These are phyloP conservation scores for Schizopygopsis malacanthus DNA, from an alignment of 2,797 vertebrate species.

Conservation along the genomic window DNA sequence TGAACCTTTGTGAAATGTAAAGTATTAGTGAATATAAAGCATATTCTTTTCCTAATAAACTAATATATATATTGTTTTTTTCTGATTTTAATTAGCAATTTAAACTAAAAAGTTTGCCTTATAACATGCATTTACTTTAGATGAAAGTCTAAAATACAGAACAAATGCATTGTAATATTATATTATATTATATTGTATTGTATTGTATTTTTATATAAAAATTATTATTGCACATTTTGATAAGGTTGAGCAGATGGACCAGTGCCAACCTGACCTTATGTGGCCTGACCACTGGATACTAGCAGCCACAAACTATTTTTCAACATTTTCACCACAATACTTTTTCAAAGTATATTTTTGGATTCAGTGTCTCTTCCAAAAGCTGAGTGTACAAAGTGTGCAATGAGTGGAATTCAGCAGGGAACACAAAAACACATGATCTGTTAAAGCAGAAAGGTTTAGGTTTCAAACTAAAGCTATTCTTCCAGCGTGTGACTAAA, in stretches of 20 bases:
- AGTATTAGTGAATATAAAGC: background rate
- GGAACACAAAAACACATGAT: slow-evolving; percentile 6
- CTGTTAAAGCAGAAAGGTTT: slow-evolving; percentile 33
- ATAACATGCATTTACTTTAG: background rate
- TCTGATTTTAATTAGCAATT: background rate
- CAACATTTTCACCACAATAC: background rate
- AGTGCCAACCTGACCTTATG: background rate
- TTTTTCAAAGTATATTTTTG: background rate
- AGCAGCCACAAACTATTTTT: background rate
- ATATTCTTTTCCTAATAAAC: background rate
- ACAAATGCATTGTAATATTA: background rate
- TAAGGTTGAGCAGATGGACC: background rate
- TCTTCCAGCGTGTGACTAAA: slow-evolving; percentile 21
- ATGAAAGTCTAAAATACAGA: background rate
- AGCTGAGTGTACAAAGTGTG: slow-evolving; percentile 7
- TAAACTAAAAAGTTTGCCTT: background rate
- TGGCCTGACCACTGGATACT: background rate
- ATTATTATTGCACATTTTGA: background rate
- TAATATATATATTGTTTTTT: too few relatives aligned
- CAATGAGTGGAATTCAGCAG: slow-evolving; percentile 48
- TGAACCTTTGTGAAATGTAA: background rate
- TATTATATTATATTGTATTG: too few relatives aligned
- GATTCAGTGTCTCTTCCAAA: background rate
- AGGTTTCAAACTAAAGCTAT: slow-evolving; percentile 27
- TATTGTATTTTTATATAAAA: background rate